A percentile compares a stretch with the other conserved stretches of the same genome.
Conservation (phyloP, 1,140 invertebrate genomes). For the Brachionus plicatilis region DNA sequence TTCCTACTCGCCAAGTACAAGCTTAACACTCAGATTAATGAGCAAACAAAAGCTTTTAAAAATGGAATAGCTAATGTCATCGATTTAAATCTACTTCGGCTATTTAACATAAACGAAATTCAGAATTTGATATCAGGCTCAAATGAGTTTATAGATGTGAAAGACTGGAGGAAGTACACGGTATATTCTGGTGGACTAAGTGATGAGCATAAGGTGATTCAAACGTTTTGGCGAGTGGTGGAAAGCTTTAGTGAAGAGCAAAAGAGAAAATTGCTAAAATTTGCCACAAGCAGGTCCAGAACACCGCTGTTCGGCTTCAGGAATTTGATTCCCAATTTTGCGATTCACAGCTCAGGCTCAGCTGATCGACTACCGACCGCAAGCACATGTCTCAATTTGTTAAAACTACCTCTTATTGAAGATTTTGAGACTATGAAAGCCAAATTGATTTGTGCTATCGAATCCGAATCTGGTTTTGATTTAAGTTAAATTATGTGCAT, state of each 20-base stretch:
- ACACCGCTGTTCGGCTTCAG: conserved; percentile 92
- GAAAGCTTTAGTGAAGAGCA: conserved; percentile 75
- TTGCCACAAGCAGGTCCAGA: conserved; percentile 91
- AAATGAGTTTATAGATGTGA: conserved; percentile 80
- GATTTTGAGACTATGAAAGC: conserved; percentile 70
- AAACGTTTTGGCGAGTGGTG: conserved; percentile 78
- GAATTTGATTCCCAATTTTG: conserved; percentile 68
- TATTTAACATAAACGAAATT: conserved; percentile 90
- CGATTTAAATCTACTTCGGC: conserved; percentile 79
- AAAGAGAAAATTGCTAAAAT: conserved; percentile 79
- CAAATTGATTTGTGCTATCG: conserved; percentile 86
- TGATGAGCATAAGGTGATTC: conserved; percentile 66
- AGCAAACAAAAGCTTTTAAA: conserved; percentile 49
- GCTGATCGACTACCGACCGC: conserved; percentile 82
- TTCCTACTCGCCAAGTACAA: conserved; percentile 92
- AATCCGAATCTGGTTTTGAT: conserved; percentile 90
- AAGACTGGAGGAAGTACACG: conserved; percentile 76
- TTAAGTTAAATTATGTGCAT: conserved; percentile 59
- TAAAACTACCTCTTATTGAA: conserved; percentile 85
- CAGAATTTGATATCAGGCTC: conserved; percentile 89
- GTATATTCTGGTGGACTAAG: conserved; percentile 64
- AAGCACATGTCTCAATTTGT: conserved; percentile 93
- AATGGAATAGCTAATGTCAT: conserved; percentile 76
- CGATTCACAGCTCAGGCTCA: conserved; percentile 81
- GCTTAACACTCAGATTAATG: conserved; percentile 72